Evolutionary conservation across 2,888 invertebrate genomes (phyloP), one percentile per base, ranked within the genome.

Genomic region (Tachystola acroxantha): DNA sequence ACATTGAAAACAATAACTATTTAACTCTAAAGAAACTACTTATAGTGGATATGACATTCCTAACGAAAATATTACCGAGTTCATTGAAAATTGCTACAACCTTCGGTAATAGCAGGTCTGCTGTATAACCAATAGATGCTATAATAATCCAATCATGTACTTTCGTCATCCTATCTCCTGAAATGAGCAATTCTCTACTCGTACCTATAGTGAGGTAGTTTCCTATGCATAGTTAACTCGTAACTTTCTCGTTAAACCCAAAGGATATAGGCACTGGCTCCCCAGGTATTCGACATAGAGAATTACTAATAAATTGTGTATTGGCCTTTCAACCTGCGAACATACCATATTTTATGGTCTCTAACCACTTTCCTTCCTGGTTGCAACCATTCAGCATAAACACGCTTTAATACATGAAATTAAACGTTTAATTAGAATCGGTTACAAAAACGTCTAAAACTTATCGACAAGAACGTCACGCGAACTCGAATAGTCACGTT

Each of bases 401-500:
- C 6, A 6, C 16, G 6, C 16, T 16, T 16, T 16, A 16, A 28
- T 14, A 32, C 27, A 33, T 32, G 29, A 25, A 29, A 30, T 25
- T 25, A 11, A 36, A 32, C 24, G 9, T 36, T 29, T 40, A 28
- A 28, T 36, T 16, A 14, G 22, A 16, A 7, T 30, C n/a, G 19
- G 19, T 16, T 24, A 24, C 1, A 37, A 28, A 24, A 29, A 33
- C 33, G 37, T 11, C 33, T 25, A 19, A 31, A 34, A 14, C n/a
- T 20, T 29, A 40, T 36, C 33, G 35, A 36, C 20, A 19, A 14
- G 57, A 49, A 57, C 58, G 58, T 63, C 60, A 58, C 59, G 53
- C 60, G 49, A 60, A 57, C 51, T 42, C 40, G 47, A 43, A 46
- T 52, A 68, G 64, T 71, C 61, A 71, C 73, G 70, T 64, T 62